These are phyloP conservation scores for Charaxes varanes DNA, from an alignment of 1,140 invertebrate species.

Conservation along the genomic window DNA sequence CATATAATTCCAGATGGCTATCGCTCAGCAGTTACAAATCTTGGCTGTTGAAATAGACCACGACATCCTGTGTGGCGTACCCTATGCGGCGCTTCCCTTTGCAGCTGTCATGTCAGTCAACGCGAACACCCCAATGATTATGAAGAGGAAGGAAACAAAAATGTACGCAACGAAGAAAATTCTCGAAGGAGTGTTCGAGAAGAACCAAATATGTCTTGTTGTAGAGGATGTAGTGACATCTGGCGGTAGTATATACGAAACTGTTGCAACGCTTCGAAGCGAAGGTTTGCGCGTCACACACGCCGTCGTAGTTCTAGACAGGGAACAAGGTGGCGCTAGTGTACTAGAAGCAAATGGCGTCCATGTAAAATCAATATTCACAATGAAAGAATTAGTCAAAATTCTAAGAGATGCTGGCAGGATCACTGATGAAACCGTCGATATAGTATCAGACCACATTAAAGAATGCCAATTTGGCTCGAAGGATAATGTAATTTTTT, in stretches of 20 bases:
- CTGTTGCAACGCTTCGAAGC: slow-evolving; percentile 81
- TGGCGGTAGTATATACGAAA: slow-evolving; percentile 94
- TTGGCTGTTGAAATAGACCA: slow-evolving; percentile 40
- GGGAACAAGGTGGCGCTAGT: slow-evolving; percentile 90
- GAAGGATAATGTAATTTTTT: slow-evolving; percentile 31
- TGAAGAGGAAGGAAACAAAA: slow-evolving; percentile 93
- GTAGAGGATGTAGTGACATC: slow-evolving; percentile 98
- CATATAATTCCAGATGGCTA: slow-evolving; percentile 32
- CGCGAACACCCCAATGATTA: slow-evolving; percentile 89
- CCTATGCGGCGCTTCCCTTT: slow-evolving; percentile 96
- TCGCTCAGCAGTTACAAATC: slow-evolving; percentile 38
- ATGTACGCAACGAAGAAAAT: slow-evolving; percentile 96
- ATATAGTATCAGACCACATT: slow-evolving; percentile 81
- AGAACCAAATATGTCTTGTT: slow-evolving; percentile 89
- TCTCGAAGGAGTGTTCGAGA: slow-evolving; percentile 90
- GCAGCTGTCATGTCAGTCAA: slow-evolving; percentile 88
- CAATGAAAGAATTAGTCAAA: slow-evolving; percentile 80
- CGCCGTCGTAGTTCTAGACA: slow-evolving; percentile 90
- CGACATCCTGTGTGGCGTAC: slow-evolving; percentile 93
- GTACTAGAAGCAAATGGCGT: slow-evolving; percentile 85
- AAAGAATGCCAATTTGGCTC: slow-evolving; percentile 55
- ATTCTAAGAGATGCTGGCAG: slow-evolving; percentile 79
- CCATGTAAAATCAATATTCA: slow-evolving; percentile 80
- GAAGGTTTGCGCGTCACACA: slow-evolving; percentile 85
- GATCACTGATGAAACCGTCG: slow-evolving; percentile 75